Base-by-base conservation (phyloP, 2,113 vertebrate genomes). In the Oreotrochilus melanogaster region DNA sequence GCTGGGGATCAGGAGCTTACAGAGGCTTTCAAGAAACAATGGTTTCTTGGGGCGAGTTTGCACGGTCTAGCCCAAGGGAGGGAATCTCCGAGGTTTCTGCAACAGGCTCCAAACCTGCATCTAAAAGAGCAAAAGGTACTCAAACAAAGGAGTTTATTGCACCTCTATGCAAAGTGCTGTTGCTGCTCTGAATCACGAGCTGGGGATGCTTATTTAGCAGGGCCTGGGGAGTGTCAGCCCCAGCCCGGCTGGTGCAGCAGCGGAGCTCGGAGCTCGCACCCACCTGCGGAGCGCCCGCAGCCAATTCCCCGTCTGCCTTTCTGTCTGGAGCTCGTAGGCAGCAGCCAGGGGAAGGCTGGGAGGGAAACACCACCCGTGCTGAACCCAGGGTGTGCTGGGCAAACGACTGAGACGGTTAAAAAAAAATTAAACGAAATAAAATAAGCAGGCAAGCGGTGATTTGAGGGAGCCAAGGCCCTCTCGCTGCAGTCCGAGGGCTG, bases 21-120 rank as follows among this genome's bases (percentile, higher is more conserved):
- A 18, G 50, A 96, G 71, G 90, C 57, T 95, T 94, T 89, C 78
- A 73, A 64, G 93, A 95, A 76, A 71, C 86, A 73, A 80, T 15
- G 64, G 60, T 22, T 92, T 92, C 72, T 91, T 39, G 10, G 11
- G 91, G 37, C 8, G 25, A 69, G 42, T 65, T 93, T 22, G 31
- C 30, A 78, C 2, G 5, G 39, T 35, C 48, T 74, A 83, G 69
- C 80, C 58, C 80, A 92, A 85, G 66, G 81, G 30, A 66, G 58
- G 51, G 69, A 92, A 90, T 83, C 91, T 92, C 88, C 61, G 1
- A 0, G 7, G 18, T 58, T 92, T 79, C 60, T 73, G 54, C 85
- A 86, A 73, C 21, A 69, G 42, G 7, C 42, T 73, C 85, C 62
- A 56, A 83, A 43, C 8, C 11, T 18, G 3, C 5, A 37, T 47